Evolutionary conservation across 2,888 invertebrate genomes (phyloP).

Genomic region (Antitype chi): DNA sequence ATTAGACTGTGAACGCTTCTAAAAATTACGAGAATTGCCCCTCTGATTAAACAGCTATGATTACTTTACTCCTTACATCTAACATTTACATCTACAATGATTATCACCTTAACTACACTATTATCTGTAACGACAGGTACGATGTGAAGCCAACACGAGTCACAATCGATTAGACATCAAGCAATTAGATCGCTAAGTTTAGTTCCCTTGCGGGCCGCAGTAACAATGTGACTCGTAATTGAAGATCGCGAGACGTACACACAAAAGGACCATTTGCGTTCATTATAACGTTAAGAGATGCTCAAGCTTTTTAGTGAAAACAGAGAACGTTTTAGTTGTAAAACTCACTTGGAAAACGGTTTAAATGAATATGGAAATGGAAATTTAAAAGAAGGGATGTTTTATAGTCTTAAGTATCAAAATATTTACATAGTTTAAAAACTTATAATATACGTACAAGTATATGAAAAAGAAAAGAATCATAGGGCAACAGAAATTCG

Average conservation of each 20-base stretch:
- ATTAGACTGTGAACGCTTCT: too few species aligned
- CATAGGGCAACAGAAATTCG: too few species aligned
- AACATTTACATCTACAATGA: constrained; percentile 21
- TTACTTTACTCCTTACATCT: background rate
- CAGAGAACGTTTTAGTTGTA: constrained; percentile 17
- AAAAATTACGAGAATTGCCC: too few species aligned
- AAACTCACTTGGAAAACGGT: background rate
- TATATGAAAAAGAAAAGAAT: too few species aligned
- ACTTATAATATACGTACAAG: too few species aligned
- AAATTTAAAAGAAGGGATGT: background rate
- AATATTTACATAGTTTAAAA: too few species aligned
- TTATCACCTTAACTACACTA: constrained; percentile 45
- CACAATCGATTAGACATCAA: constrained; percentile 68
- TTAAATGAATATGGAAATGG: constrained; percentile 13
- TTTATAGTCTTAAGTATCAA: too few species aligned
- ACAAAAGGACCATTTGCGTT: constrained; percentile 58
- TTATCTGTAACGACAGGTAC: constrained; percentile 57
- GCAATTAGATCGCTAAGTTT: constrained; percentile 69
- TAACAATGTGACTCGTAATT: constrained; percentile 68
- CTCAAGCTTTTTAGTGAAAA: constrained; percentile 44
- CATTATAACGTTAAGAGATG: constrained; percentile 58
- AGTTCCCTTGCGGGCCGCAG: constrained; percentile 62
- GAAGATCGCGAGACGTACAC: constrained; percentile 58
- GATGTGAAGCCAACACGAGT: constrained; percentile 59
- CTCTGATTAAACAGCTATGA: background rate